Evolutionary conservation across 2,888 invertebrate genomes (phyloP), one percentile per base, ranked within the genome.

Genomic region (Sinopyrophorus schimmeli): DNA sequence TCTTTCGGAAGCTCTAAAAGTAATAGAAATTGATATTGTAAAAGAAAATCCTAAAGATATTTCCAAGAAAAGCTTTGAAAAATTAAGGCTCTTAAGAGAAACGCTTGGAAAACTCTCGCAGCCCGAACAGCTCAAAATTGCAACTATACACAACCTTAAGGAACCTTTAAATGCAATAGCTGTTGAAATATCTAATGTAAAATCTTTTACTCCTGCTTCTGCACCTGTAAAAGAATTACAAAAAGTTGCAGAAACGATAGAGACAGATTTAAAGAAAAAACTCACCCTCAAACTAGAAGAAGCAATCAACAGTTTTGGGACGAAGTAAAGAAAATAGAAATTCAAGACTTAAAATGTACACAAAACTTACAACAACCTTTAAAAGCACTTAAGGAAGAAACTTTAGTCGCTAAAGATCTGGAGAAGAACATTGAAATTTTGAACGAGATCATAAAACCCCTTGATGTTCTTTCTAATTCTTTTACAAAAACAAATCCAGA

Each of bases 401-500:
- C 37, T 1, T 1, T 21, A 21, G 14, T 18, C 2, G n/a, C 9
- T 1, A 5, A 26, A 12, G 20, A 21, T 20, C 34, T 4, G 27
- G 6, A 3, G 16, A 21, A 24, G n/a, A 12, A 23, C 5, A 10
- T 12, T 9, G 24, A 14, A 12, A 23, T 15, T 3, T 12, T 38
- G 10, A 10, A 12, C 5, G n/a, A 10, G 2, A 5, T 27, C 2
- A 27, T 5, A 27, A 27, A 26, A 17, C 35, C 35, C 1, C n/a
- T 10, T 14, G 2, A 16, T 4, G 27, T 16, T 2, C 7, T 38
- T 26, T 24, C 17, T 14, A 17, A 7, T 3, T 15, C 10, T 15
- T 7, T 17, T 38, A 11, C 38, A 26, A 2, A 27, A 31, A 11
- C 15, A 37, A 30, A n/a, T 7, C 41, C 48, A 5, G 38, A 50